phyloP scores from a whole-genome alignment of 2,888 invertebrate genomes.

The Lithodes maja region DNA sequence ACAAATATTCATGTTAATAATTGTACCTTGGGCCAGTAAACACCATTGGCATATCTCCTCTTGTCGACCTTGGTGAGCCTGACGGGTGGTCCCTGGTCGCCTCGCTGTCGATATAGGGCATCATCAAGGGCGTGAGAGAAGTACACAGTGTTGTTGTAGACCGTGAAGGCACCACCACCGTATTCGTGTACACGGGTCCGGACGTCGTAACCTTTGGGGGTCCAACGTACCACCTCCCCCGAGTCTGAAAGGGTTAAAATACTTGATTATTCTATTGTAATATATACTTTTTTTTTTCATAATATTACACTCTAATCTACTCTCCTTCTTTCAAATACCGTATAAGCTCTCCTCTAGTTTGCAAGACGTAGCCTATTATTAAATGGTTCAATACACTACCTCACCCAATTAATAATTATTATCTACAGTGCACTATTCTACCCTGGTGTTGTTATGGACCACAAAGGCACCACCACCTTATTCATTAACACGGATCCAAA shows the following conservation, averaged over 20 bases:
- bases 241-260: constrained; percentile 31
- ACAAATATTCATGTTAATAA: too few relatives aligned
- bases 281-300: neutral
- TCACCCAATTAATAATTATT: neutral
- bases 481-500: neutral
- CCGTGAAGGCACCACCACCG: constrained; percentile 57
- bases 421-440: too few relatives aligned
- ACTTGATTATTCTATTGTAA: neutral
- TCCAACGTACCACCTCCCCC: constrained; percentile 47
- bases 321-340: too few relatives aligned
- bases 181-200: constrained; percentile 48
- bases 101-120: constrained; percentile 46
- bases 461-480: constrained; percentile 51
- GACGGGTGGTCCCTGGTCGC: neutral
- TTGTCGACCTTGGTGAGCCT: constrained; percentile 29
- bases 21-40: constrained; percentile 52
- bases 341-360: too few relatives aligned
- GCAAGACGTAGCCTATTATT: too few relatives aligned
- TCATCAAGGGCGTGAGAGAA: constrained; percentile 39
- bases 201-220: constrained; percentile 30
- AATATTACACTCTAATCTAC: too few relatives aligned
- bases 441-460: constrained; percentile 40
- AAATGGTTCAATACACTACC: neutral
- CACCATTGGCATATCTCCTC: constrained; percentile 53
- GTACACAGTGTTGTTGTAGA: constrained; percentile 50